These are phyloP conservation scores for Budorcas taxicolor DNA, from an alignment of 2,113 vertebrate genomes.

Conservation along the genomic window DNA sequence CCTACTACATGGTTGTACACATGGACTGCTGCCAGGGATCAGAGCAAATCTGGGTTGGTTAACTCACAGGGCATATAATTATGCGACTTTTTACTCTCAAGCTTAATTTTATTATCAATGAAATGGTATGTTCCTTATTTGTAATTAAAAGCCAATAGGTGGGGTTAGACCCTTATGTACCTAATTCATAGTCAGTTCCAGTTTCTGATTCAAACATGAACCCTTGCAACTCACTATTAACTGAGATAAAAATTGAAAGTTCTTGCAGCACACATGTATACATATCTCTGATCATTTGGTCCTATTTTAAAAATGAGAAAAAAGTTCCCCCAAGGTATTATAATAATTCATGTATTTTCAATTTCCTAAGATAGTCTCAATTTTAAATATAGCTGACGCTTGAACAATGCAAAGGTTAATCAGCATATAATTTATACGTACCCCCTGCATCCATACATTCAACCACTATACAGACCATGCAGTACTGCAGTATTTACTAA, in stretches of 20 bases:
- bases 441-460: neutral
- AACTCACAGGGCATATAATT: neutral
- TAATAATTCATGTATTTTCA: neutral
- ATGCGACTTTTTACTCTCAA: neutral
- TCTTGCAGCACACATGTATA: neutral
- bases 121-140: neutral
- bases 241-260: neutral
- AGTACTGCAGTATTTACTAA: neutral
- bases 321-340: neutral
- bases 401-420: neutral
- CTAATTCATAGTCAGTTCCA: neutral
- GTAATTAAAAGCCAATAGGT: neutral
- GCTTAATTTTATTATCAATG: neutral
- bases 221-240: neutral
- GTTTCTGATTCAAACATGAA: conserved; percentile 24
- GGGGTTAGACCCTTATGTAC: neutral
- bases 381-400: neutral
- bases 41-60: neutral
- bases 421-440: neutral
- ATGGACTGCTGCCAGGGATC: neutral
- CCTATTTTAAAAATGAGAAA: conserved; percentile 2
- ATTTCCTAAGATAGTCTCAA: neutral
- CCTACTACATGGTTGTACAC: neutral
- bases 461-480: neutral
- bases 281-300: neutral